Conservation (phyloP, 2,113 vertebrate species). For the Eolophus roseicapilla region DNA sequence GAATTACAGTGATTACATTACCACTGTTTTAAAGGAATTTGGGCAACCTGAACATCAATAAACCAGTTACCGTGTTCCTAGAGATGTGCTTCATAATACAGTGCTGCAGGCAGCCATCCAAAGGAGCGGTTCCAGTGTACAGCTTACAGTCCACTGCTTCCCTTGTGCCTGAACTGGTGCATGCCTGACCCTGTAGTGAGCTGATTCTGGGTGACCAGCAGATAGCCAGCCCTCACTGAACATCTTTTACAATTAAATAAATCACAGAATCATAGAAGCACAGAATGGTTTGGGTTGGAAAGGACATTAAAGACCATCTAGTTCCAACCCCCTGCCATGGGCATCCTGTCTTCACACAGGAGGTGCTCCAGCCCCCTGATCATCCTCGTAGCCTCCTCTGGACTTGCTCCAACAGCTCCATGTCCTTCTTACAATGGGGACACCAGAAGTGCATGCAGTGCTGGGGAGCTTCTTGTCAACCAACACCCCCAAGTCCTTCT, state of each 20-base stretch:
- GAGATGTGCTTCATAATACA: not conserved
- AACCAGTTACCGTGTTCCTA: not conserved
- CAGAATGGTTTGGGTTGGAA: not conserved
- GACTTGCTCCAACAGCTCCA: not conserved
- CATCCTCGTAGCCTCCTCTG: not conserved
- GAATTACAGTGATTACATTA: not conserved
- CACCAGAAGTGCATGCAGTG: not conserved
- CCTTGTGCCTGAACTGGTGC: not conserved
- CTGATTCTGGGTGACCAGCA: not conserved
- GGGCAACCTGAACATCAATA: not conserved
- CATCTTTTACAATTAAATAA: not conserved
- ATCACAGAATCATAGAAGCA: not conserved
- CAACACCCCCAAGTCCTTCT: not conserved
- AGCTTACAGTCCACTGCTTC: not conserved
- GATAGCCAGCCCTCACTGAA: not conserved
- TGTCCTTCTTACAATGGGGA: not conserved
- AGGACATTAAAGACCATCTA: not conserved
- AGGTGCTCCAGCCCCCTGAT: not conserved
- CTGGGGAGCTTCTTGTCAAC: not conserved
- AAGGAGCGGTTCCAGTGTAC: fast-evolving
- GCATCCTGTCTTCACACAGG: not conserved
- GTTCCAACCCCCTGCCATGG: not conserved
- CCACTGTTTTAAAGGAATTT: not conserved
- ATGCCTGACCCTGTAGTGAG: not conserved
- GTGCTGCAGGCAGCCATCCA: not conserved